Conservation (phyloP, 2,888 invertebrate species). For the Cactoblastis cactorum region DNA sequence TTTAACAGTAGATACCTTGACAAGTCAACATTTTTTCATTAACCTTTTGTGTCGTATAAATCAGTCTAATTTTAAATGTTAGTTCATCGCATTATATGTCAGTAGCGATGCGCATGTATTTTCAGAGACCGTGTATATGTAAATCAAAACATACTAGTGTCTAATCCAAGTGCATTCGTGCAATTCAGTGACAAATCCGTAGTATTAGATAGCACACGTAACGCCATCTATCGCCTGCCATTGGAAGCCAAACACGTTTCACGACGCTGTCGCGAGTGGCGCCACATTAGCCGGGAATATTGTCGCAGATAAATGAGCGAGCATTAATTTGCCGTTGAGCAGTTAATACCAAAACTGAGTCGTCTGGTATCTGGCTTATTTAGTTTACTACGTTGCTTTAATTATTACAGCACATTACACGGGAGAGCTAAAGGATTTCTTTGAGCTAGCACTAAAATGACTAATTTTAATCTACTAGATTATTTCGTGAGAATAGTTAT, state of each 20-base stretch:
- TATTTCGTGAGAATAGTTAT: background rate
- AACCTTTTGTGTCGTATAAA: background rate
- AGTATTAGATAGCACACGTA: constrained; percentile 5
- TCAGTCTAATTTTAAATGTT: background rate
- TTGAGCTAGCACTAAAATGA: background rate
- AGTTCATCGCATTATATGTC: background rate
- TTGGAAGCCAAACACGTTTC: constrained; percentile 12
- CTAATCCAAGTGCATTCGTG: background rate
- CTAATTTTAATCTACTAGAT: background rate
- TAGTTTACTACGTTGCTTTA: constrained; percentile 7
- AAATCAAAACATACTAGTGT: background rate
- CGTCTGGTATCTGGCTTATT: constrained; percentile 29
- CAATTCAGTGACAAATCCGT: constrained; percentile 2
- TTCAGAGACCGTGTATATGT: background rate
- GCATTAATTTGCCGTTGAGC: constrained; percentile 43
- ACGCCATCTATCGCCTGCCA: constrained; percentile 14
- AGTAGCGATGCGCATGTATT: background rate
- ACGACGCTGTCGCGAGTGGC: constrained; percentile 1
- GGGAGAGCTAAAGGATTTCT: constrained; percentile 1
- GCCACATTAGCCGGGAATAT: constrained; percentile 26
- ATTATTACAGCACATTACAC: constrained; percentile 5
- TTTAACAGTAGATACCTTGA: too few relatives aligned
- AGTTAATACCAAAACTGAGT: constrained; percentile 37
- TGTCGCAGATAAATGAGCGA: constrained; percentile 43
- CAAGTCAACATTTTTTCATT: too few relatives aligned